Evolutionary conservation across 1,140 invertebrate species (phyloP), one percentile per base, ranked within the genome.

Genomic region (Ptiloglossa arizonensis): DNA sequence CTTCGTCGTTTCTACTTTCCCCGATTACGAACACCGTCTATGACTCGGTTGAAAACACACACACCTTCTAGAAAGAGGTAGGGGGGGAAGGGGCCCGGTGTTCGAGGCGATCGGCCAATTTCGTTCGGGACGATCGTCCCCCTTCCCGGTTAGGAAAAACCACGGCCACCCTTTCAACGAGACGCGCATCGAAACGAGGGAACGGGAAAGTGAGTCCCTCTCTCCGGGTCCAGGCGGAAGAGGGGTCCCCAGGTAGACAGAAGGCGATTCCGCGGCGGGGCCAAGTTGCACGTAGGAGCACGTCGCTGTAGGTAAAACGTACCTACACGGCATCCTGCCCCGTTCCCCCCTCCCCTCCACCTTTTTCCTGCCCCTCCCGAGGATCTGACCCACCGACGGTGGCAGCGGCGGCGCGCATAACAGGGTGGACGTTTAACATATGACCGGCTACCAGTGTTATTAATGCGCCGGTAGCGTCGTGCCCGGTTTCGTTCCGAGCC

Each of bases 401-500:
- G 78, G 67, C 64, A 82, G 86, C 83, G 83, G 86, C 81, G 70
- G 77, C 80, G 77, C 67, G 75, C 80, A 87, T 86, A 88, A 88
- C 88, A 86, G 90, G 90, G 89, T 90, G 87, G 91, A 92, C 91
- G 89, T 92, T 92, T 93, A 93, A 93, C 91, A 92, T 92, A 92
- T 92, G 89, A 92, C 87, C 88, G 82, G 91, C 91, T 92, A 92
- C 91, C 90, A 91, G 91, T 91, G 89, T 92, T 92, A 92, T 92
- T 92, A 92, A 92, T 92, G 90, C 90, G 83, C 79, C 85, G 80
- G 81, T 87, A 85, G 86, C 80, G 85, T 89, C 87, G 88, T 90
- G 87, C 87, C 87, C 86, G 84, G 87, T 88, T 89, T 89, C 88
- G 54, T 89, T 76, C 83, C 81, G 80, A 80, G 78, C 70, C 79